A percentile compares a stretch with the other conserved stretches of the same genome.
Evolutionary conservation across 2,888 invertebrate species (phyloP).

Genomic region (Lithophane leautieri): DNA sequence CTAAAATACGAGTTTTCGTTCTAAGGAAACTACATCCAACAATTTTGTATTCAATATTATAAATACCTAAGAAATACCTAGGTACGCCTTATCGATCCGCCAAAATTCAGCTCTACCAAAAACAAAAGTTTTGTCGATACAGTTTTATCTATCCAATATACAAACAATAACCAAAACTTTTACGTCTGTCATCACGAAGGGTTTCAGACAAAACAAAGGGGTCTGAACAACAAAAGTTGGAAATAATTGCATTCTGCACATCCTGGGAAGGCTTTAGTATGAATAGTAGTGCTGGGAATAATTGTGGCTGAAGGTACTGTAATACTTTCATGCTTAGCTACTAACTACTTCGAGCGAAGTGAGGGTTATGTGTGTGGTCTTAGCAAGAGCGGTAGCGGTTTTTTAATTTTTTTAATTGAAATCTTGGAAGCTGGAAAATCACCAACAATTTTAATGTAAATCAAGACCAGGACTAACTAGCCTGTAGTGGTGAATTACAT

Average conservation of each 20-base stretch:
- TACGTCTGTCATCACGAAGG: conserved; percentile 61
- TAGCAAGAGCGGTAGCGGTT: conserved; percentile 39
- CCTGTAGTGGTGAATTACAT: not conserved
- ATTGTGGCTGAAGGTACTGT: conserved; percentile 73
- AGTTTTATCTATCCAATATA: conserved; percentile 52
- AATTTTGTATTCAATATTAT: not conserved
- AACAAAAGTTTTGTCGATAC: conserved; percentile 38
- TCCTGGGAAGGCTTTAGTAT: conserved; percentile 73
- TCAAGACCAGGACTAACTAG: too few species aligned
- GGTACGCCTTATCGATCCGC: conserved; percentile 12
- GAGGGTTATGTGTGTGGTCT: conserved; percentile 58
- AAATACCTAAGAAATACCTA: not conserved
- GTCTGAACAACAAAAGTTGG: conserved; percentile 67
- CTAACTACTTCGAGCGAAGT: conserved; percentile 77
- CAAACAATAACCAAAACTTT: conserved; percentile 60
- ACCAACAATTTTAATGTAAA: not conserved
- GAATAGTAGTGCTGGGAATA: conserved; percentile 79
- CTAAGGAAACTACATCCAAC: too few species aligned
- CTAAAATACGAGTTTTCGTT: not conserved
- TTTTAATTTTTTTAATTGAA: not conserved
- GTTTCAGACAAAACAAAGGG: conserved; percentile 73
- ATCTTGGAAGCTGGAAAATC: not conserved
- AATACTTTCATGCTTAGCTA: conserved; percentile 72
- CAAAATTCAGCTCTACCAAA: conserved; percentile 1
- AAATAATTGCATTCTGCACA: conserved; percentile 83